Evolutionary conservation across 2,888 invertebrate species (phyloP).

Genomic region (Eupithecia vulgata): DNA sequence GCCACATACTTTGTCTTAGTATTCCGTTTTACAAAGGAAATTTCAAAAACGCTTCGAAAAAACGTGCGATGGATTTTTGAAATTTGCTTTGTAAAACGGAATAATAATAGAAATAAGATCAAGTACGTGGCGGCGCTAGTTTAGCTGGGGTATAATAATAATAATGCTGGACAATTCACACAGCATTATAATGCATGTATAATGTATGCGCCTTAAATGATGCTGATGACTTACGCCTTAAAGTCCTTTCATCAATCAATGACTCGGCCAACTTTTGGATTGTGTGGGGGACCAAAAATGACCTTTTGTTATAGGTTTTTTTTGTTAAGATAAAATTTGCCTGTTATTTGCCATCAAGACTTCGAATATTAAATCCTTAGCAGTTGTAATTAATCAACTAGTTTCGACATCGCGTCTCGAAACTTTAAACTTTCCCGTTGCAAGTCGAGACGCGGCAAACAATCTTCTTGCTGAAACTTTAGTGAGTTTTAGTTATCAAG

Average conservation of each 20-base stretch:
- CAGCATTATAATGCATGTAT: too few species aligned
- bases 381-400: not conserved
- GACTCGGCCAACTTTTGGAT: not conserved
- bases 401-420: slow-evolving; percentile 2
- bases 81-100: too few species aligned
- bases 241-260: not conserved
- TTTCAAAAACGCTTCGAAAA: too few species aligned
- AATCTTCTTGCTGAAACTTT: not conserved
- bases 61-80: too few species aligned
- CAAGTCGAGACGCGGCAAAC: not conserved
- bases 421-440: not conserved
- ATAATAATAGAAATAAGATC: too few species aligned
- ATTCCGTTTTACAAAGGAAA: too few species aligned
- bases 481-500: not conserved
- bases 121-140: too few species aligned
- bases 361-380: not conserved
- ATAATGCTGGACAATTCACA: too few species aligned
- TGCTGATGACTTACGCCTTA: too few species aligned
- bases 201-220: too few species aligned
- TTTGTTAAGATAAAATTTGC: not conserved
- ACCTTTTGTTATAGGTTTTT: not conserved
- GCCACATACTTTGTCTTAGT: too few species aligned
- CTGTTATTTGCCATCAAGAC: not conserved
- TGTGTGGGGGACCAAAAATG: not conserved
- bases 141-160: too few species aligned